phyloP scores from a whole-genome alignment of 2,888 invertebrate species.

The Pachliopta kotzebuea region DNA sequence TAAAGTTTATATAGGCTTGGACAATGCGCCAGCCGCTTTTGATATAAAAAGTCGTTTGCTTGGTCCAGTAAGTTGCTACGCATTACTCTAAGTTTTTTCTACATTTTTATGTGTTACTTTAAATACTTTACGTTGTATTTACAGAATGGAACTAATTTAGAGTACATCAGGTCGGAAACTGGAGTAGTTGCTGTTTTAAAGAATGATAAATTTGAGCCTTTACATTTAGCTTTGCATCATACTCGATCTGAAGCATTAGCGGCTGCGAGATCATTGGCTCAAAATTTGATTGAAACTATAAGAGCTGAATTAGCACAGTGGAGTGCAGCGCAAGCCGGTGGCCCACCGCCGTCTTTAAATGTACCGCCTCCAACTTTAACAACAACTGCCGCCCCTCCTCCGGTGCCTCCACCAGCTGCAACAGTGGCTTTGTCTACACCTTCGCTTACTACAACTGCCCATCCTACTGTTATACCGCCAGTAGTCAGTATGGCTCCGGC shows the following conservation, averaged over 20 bases:
- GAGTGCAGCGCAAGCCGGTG: constrained; percentile 69
- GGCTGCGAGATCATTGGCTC: constrained; percentile 86
- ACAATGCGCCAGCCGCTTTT: constrained; percentile 87
- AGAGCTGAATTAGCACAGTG: constrained; percentile 79
- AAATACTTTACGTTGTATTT: constrained; percentile 37
- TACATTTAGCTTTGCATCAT: constrained; percentile 89
- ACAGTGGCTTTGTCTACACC: constrained; percentile 59
- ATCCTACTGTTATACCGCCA: constrained; percentile 58
- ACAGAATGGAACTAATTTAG: constrained; percentile 84
- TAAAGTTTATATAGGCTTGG: constrained; percentile 88
- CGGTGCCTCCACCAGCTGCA: constrained; percentile 55
- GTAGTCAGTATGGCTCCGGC: constrained; percentile 68
- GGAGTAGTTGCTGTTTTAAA: constrained; percentile 87
- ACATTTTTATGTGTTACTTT: neutral
- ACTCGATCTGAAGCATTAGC: constrained; percentile 84
- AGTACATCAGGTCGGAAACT: constrained; percentile 89
- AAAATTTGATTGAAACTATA: constrained; percentile 90
- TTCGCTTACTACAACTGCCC: constrained; percentile 54
- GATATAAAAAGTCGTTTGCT: constrained; percentile 87
- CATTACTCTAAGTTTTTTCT: neutral
- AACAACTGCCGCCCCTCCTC: constrained; percentile 58
- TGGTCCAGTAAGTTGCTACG: constrained; percentile 75
- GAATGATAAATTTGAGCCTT: constrained; percentile 85
- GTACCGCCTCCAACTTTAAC: constrained; percentile 66
- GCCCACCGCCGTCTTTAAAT: constrained; percentile 65